Evolutionary conservation across 2,888 invertebrate genomes (phyloP).

Genomic region (Andrena bicolor): DNA sequence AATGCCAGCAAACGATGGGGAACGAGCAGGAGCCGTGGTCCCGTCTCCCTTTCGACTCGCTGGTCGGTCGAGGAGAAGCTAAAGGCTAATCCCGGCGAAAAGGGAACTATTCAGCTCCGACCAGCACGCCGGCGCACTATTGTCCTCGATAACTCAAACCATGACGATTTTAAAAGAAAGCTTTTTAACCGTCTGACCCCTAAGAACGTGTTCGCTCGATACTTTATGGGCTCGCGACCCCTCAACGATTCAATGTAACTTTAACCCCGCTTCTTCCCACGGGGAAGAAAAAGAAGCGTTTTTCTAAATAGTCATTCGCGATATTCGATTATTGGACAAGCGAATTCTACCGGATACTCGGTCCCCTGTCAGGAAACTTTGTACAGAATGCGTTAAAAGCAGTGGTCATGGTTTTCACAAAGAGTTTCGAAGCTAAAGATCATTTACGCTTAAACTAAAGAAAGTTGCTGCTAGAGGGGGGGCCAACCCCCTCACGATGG

Average conservation of each 20-base stretch:
- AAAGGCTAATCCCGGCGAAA: not conserved
- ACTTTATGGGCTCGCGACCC: not conserved
- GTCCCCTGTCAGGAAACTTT: slow-evolving; percentile 22
- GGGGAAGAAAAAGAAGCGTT: not conserved
- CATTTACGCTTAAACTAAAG: not conserved
- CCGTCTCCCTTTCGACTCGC: slow-evolving; percentile 4
- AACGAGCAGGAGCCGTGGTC: not conserved
- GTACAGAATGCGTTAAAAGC: not conserved
- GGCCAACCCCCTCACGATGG: not conserved
- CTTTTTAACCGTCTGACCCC: not conserved
- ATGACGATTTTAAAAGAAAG: slow-evolving; percentile 33
- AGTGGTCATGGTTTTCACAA: not conserved
- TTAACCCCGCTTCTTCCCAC: not conserved
- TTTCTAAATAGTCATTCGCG: not conserved
- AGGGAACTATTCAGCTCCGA: not conserved
- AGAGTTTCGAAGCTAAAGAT: not conserved
- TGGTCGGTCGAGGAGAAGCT: slow-evolving; percentile 19
- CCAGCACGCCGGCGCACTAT: not conserved
- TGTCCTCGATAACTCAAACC: slow-evolving; percentile 9
- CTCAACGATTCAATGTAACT: not conserved
- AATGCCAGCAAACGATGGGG: slow-evolving; percentile 15
- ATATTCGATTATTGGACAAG: slow-evolving; percentile 1
- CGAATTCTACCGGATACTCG: slow-evolving; percentile 25
- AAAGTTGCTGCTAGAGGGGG: not conserved
- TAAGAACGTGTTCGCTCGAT: slow-evolving; percentile 10